Evolutionary conservation across 2,888 invertebrate species (phyloP).

Genomic region (Mellilla xanthometata): DNA sequence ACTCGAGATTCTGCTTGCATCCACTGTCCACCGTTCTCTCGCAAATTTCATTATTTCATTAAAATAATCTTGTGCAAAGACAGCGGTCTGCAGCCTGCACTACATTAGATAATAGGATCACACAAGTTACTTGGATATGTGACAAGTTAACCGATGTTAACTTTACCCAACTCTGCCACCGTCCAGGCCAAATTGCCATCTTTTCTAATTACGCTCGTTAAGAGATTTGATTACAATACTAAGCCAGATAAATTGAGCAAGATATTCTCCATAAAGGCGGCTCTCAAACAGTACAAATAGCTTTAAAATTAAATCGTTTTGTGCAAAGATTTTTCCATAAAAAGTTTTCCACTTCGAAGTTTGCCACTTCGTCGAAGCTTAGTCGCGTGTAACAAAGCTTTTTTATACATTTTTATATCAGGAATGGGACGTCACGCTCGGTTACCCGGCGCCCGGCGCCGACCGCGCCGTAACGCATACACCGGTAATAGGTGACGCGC

Average conservation of each 20-base stretch:
- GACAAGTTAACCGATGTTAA: constrained; percentile 35
- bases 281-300: constrained; percentile 72
- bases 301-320: constrained; percentile 78
- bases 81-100: constrained; percentile 53
- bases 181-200: constrained; percentile 15
- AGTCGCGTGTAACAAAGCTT: constrained; percentile 81
- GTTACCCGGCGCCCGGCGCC: constrained; percentile 73
- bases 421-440: constrained; percentile 79
- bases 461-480: constrained; percentile 75
- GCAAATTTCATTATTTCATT: constrained; percentile 71
- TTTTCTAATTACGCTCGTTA: constrained; percentile 29
- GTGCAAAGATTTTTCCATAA: constrained; percentile 77
- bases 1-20: constrained; percentile 63
- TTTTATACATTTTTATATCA: constrained; percentile 81
- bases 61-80: constrained; percentile 65
- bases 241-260: constrained; percentile 43
- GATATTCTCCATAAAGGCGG: constrained; percentile 50
- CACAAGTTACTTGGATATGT: constrained; percentile 40
- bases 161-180: constrained; percentile 24
- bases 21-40: constrained; percentile 59
- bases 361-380: constrained; percentile 78
- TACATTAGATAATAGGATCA: constrained; percentile 51
- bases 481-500: constrained; percentile 78
- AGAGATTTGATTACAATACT: constrained; percentile 38
- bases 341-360: constrained; percentile 82